These are phyloP conservation scores for Pleuronectes platessa DNA, from an alignment of 2,113 vertebrate genomes.

Conservation along the genomic window DNA sequence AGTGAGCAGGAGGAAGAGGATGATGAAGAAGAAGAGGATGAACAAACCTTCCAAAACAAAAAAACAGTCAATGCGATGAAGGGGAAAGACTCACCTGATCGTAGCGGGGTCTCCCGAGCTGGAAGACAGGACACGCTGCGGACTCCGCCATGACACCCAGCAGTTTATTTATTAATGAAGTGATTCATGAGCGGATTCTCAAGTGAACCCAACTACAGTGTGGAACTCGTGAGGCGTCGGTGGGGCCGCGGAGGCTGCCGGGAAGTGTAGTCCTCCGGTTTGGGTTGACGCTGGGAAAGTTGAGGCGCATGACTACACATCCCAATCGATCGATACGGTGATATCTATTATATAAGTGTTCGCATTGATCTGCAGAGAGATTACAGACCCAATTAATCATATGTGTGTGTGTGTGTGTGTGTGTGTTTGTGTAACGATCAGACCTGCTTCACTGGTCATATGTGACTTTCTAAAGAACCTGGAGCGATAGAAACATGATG, in stretches of 20 bases:
- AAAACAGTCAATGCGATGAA: neutral
- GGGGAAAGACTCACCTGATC: slow-evolving; percentile 85
- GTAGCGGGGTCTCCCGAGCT: slow-evolving; percentile 91
- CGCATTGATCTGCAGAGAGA: slow-evolving; percentile 51
- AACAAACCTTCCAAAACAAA: neutral
- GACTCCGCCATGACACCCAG: slow-evolving; percentile 87
- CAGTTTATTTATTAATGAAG: slow-evolving; percentile 75
- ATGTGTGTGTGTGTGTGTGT: neutral
- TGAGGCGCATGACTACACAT: slow-evolving; percentile 70
- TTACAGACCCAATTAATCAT: slow-evolving; percentile 5
- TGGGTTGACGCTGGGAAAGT: slow-evolving; percentile 34
- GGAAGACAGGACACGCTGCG: slow-evolving; percentile 86
- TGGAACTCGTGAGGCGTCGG: slow-evolving; percentile 65
- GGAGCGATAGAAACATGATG: neutral
- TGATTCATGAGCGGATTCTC: slow-evolving; percentile 62
- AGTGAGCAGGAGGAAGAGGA: too few relatives aligned
- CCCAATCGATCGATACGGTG: slow-evolving; percentile 68
- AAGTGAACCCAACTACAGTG: slow-evolving; percentile 69
- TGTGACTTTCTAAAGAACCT: slow-evolving; percentile 12
- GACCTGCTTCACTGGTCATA: neutral
- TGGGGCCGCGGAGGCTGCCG: slow-evolving; percentile 62
- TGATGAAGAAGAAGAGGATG: neutral
- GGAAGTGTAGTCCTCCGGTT: slow-evolving; percentile 78
- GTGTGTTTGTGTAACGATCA: neutral
- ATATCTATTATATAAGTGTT: slow-evolving; percentile 64